A percentile compares a stretch with the other conserved stretches of the same genome.
phyloP scores from a whole-genome alignment of 2,888 invertebrate species.

The Synergus laeviventris region DNA sequence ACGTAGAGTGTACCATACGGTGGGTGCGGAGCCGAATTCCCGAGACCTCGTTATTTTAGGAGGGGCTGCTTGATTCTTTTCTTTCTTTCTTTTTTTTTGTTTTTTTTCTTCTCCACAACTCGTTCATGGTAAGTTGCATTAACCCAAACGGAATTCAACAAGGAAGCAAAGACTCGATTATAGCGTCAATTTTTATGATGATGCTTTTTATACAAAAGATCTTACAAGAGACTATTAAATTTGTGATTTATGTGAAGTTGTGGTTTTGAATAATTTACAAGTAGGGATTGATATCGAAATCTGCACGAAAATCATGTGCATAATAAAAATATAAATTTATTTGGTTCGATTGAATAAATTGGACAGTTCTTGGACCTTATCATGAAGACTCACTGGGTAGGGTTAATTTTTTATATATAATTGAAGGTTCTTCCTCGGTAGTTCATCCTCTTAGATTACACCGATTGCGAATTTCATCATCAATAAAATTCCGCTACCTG shows the following conservation, averaged over 20 bases:
- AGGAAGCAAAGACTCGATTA: conserved; percentile 34
- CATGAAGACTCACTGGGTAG: neutral
- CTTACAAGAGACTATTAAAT: conserved; percentile 55
- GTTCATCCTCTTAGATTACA: conserved; percentile 56
- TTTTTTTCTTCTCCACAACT: conserved; percentile 33
- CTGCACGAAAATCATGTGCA: neutral
- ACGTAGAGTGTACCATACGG: conserved; percentile 35
- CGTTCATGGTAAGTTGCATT: conserved; percentile 34
- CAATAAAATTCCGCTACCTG: conserved; percentile 63
- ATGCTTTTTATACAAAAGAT: conserved; percentile 43
- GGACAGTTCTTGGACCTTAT: neutral
- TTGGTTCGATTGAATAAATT: neutral
- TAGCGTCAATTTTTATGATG: conserved; percentile 29
- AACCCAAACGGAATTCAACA: conserved; percentile 37
- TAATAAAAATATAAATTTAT: neutral
- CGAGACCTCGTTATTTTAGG: conserved; percentile 42
- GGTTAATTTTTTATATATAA: conserved; percentile 35
- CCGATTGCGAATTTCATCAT: conserved; percentile 66
- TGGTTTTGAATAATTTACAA: conserved; percentile 41
- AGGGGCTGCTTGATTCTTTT: conserved; percentile 31
- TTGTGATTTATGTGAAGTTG: conserved; percentile 67
- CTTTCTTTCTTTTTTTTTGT: conserved; percentile 39
- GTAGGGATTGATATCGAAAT: conserved; percentile 5
- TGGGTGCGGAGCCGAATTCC: conserved; percentile 39
- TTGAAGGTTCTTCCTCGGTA: conserved; percentile 17